Conservation (phyloP, 2,797 vertebrate genomes). For the Rhinophrynus dorsalis region DNA sequence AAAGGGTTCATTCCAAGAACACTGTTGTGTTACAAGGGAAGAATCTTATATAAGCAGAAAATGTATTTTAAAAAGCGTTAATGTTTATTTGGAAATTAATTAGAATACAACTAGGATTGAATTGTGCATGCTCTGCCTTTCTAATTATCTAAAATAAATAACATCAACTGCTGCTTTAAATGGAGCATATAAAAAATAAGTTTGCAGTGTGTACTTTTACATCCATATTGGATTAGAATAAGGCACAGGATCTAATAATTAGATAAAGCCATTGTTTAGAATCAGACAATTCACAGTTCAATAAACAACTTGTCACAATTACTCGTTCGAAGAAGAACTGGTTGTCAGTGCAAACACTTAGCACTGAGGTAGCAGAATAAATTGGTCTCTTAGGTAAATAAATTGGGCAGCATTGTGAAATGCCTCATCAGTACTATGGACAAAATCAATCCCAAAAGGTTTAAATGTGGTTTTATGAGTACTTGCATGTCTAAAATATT, state of each 20-base stretch:
- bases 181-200: not conserved
- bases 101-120: not conserved
- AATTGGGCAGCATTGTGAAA: constrained; percentile 67
- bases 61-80: not conserved
- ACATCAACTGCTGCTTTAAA: not conserved
- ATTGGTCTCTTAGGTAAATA: constrained; percentile 83
- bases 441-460: constrained; percentile 69
- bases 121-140: not conserved
- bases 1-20: too few species aligned
- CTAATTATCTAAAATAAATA: not conserved
- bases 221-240: constrained; percentile 55
- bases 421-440: constrained; percentile 64
- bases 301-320: constrained; percentile 83
- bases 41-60: not conserved
- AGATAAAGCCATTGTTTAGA: constrained; percentile 75
- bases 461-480: constrained; percentile 65
- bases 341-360: constrained; percentile 77
- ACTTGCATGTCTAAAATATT: not conserved
- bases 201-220: constrained; percentile 1
- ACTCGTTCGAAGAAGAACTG: constrained; percentile 66
- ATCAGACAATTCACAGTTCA: constrained; percentile 79
- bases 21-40: too few species aligned
- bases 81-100: not conserved
- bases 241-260: constrained; percentile 69
- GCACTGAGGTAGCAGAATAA: constrained; percentile 72